Percentiles rank a stretch among this genome's conserved stretches.
Evolutionary conservation across 53 echinoderm and acorn worm genomes (phyloP).

Genomic region (Mesocentrotus franciscanus): DNA sequence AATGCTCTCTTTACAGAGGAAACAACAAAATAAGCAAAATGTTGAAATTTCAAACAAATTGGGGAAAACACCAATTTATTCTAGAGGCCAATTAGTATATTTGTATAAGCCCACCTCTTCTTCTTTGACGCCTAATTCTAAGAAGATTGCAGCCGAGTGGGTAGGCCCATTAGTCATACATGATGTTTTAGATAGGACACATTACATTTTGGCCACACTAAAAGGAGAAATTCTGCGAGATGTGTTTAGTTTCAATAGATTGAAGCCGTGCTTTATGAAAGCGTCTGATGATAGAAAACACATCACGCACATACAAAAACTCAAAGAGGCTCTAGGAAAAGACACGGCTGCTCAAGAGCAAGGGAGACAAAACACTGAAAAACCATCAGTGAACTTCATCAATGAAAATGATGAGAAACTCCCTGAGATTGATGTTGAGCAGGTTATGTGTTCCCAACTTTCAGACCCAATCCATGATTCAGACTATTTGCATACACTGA

Average conservation of each 20-base stretch:
- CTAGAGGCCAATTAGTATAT: conserved; percentile 61
- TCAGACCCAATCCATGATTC: background rate
- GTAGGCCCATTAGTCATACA: conserved; percentile 61
- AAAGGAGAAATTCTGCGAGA: conserved; percentile 66
- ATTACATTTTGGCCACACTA: conserved; percentile 50
- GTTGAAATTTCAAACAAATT: background rate
- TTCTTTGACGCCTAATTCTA: conserved; percentile 49
- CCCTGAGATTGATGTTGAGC: background rate
- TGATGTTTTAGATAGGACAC: conserved; percentile 63
- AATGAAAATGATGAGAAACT: background rate
- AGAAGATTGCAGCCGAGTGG: conserved; percentile 66
- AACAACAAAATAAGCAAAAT: background rate
- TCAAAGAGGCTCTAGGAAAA: background rate
- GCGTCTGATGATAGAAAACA: conserved; percentile 51
- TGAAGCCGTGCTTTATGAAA: conserved; percentile 64
- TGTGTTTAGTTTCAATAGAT: conserved; percentile 60
- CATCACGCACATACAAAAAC: conserved; percentile 49
- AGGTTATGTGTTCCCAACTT: background rate
- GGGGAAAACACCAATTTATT: background rate
- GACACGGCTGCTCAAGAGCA: background rate
- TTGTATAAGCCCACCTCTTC: conserved; percentile 63
- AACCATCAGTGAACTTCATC: conserved; percentile 18
- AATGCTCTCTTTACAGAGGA: conserved; percentile 1
- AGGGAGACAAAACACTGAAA: background rate
- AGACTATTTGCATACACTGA: background rate